A percentile compares a stretch with the other conserved stretches of the same genome.
phyloP scores from a whole-genome alignment of 2,888 invertebrate genomes.

The Hetaerina titia region DNA sequence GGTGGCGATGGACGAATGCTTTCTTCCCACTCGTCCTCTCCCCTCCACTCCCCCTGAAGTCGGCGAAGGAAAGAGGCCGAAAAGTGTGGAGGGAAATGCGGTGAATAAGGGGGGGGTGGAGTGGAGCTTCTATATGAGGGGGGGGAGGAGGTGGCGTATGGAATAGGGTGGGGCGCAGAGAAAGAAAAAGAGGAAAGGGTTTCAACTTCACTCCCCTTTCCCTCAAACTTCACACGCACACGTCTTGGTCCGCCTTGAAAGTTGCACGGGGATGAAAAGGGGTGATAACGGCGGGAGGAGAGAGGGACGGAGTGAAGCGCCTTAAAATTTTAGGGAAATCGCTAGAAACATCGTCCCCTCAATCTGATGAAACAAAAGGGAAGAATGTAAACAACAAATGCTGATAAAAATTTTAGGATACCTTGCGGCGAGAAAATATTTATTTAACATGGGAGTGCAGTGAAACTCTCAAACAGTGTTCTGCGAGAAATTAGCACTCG shows the following conservation, averaged over 20 bases:
- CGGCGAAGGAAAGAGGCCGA: background rate
- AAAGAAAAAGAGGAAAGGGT: background rate
- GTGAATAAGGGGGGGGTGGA: background rate
- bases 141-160: background rate
- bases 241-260: background rate
- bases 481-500: background rate
- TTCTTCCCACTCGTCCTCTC: background rate
- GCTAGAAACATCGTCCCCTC: background rate
- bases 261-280: background rate
- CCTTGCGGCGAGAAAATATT: background rate
- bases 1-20: constrained; percentile 14
- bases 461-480: background rate
- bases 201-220: background rate
- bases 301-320: background rate
- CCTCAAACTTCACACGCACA: background rate
- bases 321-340: constrained; percentile 46
- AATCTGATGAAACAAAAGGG: constrained; percentile 22
- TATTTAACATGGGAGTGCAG: background rate
- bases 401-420: constrained; percentile 18
- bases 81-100: background rate
- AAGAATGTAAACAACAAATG: constrained; percentile 8
- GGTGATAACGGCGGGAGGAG: constrained; percentile 27
- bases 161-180: background rate
- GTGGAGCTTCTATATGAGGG: background rate
- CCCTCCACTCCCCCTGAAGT: background rate